Percentiles rank a stretch among this genome's conserved stretches.
Conservation (phyloP, 2,888 invertebrate species). For the Apotomis capreana region DNA sequence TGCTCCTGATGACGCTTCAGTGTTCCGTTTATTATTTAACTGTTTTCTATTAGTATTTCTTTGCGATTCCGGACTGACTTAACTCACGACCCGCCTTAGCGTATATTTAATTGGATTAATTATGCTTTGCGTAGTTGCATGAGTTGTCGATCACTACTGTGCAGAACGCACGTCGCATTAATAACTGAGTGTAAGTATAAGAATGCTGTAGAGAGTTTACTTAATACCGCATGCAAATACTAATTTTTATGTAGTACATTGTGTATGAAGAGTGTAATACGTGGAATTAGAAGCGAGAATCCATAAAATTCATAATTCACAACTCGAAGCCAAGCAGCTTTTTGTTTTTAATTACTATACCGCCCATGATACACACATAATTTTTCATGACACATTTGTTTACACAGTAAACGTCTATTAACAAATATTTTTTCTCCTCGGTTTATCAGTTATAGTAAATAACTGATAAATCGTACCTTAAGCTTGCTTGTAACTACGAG, state of each 20-base stretch:
- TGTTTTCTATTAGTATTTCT: slow-evolving; percentile 18
- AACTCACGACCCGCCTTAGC: slow-evolving; percentile 9
- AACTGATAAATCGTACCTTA: no score
- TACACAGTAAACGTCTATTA: no score
- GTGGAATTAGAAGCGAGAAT: no score
- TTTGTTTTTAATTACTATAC: no score
- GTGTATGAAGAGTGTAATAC: no score
- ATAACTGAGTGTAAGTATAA: slow-evolving; percentile 66
- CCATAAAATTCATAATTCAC: no score
- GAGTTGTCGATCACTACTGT: slow-evolving; percentile 60
- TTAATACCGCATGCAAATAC: slow-evolving; percentile 8
- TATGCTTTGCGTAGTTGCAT: slow-evolving; percentile 79
- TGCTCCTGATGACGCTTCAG: slow-evolving; percentile 64
- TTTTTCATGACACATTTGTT: no score
- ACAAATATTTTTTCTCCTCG: no score
- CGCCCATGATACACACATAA: no score
- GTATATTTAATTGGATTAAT: slow-evolving; percentile 59
- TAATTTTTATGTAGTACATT: background rate
- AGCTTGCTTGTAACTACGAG: no score
- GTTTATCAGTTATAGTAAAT: no score
- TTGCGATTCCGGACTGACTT: slow-evolving; percentile 20
- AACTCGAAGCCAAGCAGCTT: no score
- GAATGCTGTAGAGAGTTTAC: slow-evolving; percentile 15
- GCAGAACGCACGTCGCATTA: slow-evolving; percentile 57
- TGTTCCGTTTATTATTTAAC: slow-evolving; percentile 34